Conservation (phyloP, 2,113 vertebrate species). For the Hepsetus odoe region DNA sequence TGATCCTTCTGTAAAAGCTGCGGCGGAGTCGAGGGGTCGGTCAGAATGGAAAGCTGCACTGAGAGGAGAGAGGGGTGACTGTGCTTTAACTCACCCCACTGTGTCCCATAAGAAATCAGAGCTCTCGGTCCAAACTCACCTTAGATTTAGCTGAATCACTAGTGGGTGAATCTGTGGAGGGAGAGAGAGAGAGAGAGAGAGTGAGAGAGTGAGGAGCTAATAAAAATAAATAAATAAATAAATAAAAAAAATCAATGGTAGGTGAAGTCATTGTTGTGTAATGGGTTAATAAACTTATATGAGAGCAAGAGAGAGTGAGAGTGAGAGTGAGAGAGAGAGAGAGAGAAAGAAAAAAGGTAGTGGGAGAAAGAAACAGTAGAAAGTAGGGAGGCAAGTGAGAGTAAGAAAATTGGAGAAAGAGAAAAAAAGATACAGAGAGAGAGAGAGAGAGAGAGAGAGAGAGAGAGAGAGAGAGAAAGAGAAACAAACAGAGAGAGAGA, state of each 20-base stretch:
- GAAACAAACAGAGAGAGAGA: too few species aligned
- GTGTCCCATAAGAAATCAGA: neutral
- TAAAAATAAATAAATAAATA: too few species aligned
- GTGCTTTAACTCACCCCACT: too few species aligned
- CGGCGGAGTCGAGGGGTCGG: neutral
- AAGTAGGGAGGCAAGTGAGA: too few species aligned
- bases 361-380: too few species aligned
- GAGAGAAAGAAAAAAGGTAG: too few species aligned
- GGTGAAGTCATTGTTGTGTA: neutral
- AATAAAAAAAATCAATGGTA: neutral
- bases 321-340: slow-evolving; percentile 61
- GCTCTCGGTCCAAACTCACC: slow-evolving; percentile 76
- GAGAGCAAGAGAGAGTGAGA: slow-evolving; percentile 13
- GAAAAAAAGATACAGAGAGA: too few species aligned
- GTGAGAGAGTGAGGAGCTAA: slow-evolving; percentile 14
- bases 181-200: slow-evolving; percentile 57
- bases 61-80: too few species aligned
- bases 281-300: slow-evolving; percentile 37
- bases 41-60: too few species aligned
- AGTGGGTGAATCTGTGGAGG: slow-evolving; percentile 90
- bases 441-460: too few species aligned
- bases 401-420: too few species aligned
- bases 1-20: slow-evolving; percentile 45
- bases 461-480: too few species aligned
- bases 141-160: slow-evolving; percentile 99